Evolutionary conservation across 2,113 vertebrate genomes (phyloP).

Genomic region (Sakesphorus luctuosus): DNA sequence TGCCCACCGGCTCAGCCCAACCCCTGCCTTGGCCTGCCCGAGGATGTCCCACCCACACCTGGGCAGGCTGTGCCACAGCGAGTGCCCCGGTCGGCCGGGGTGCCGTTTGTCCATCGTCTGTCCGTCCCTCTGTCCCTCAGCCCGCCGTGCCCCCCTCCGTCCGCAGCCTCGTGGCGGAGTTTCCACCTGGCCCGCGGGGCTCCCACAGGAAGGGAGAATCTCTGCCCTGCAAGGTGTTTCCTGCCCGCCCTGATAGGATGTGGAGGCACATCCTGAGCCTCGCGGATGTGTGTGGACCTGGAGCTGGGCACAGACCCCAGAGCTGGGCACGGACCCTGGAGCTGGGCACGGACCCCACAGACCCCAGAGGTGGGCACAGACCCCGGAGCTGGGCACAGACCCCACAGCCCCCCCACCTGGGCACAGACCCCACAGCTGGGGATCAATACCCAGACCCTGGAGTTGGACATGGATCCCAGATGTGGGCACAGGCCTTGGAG

Average conservation of each 20-base stretch:
- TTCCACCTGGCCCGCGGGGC: background rate
- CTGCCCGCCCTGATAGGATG: constrained; percentile 16
- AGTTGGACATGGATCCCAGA: background rate
- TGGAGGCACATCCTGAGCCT: background rate
- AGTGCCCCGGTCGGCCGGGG: background rate
- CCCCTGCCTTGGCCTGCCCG: too few species aligned
- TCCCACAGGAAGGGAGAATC: constrained; percentile 44
- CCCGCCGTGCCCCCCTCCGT: too few species aligned
- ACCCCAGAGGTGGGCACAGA: too few species aligned
- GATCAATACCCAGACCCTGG: too few species aligned
- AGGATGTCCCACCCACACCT: background rate
- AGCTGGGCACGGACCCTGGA: background rate
- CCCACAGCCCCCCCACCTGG: fast-evolving
- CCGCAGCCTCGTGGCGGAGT: background rate
- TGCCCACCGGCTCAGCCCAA: background rate
- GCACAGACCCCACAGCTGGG: too few species aligned
- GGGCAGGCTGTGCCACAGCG: background rate
- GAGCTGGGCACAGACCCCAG: background rate
- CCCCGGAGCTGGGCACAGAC: background rate
- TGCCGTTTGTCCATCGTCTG: background rate
- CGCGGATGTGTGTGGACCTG: background rate
- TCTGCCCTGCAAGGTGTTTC: constrained; percentile 35
- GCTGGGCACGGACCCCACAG: too few species aligned
- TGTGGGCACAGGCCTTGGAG: background rate
- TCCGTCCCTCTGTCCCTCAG: background rate